Percentiles rank a stretch among this genome's conserved stretches.
Evolutionary conservation across 2,113 vertebrate genomes (phyloP).

Genomic region (Callionymus lyra): DNA sequence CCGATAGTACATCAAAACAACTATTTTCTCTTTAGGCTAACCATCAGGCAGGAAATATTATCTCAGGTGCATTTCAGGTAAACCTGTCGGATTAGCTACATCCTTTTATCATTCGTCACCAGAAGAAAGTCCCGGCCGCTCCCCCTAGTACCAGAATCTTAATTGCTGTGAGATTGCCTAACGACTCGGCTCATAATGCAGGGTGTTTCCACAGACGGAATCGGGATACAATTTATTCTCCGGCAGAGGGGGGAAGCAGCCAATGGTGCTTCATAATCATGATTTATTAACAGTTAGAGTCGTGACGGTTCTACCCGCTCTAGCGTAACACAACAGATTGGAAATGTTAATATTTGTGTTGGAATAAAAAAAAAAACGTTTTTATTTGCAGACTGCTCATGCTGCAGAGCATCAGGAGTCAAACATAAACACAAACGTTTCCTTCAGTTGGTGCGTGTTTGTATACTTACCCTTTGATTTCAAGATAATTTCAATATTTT

Average conservation of each 20-base stretch:
- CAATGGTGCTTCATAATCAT: slow-evolving; percentile 60
- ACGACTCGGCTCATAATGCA: slow-evolving; percentile 41
- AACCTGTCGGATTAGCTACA: slow-evolving; percentile 32
- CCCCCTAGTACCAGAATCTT: slow-evolving; percentile 49
- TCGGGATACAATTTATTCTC: slow-evolving; percentile 40
- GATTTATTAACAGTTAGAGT: slow-evolving; percentile 66
- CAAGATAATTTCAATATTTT: slow-evolving; percentile 1
- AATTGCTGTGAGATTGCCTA: slow-evolving; percentile 62
- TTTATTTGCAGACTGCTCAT: too few species aligned
- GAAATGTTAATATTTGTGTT: slow-evolving; percentile 61
- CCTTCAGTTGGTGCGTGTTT: slow-evolving; percentile 20
- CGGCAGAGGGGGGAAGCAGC: slow-evolving; percentile 38
- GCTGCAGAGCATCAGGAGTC: slow-evolving; percentile 42
- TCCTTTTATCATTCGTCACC: slow-evolving; percentile 38
- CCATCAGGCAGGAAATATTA: slow-evolving; percentile 14
- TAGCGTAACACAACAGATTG: slow-evolving; percentile 60
- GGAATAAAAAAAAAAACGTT: slow-evolving; percentile 26
- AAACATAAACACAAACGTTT: slow-evolving; percentile 35
- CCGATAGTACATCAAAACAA: too few species aligned
- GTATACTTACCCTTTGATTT: slow-evolving; percentile 6
- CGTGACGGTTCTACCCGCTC: slow-evolving; percentile 53
- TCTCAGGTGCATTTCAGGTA: slow-evolving; percentile 53
- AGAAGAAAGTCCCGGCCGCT: slow-evolving; percentile 33
- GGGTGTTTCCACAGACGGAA: slow-evolving; percentile 44
- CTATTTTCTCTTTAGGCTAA: too few species aligned